Evolutionary conservation across 2,113 vertebrate genomes (phyloP).

Genomic region (Clupea harengus): DNA sequence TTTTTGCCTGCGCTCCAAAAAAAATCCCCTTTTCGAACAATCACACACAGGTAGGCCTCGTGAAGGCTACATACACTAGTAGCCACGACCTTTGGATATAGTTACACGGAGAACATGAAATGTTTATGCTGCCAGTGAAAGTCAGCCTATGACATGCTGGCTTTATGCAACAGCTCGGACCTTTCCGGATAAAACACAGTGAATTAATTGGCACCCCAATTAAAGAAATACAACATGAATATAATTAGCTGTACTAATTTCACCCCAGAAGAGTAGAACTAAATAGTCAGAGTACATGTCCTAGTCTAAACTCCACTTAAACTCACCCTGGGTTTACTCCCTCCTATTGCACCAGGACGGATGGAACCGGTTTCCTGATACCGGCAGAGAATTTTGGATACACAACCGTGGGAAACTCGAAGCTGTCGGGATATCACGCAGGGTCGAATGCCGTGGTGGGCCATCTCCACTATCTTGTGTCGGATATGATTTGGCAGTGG

Average conservation of each 20-base stretch:
- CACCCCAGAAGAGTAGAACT: neutral
- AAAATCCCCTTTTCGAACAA: neutral
- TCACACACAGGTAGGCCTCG: neutral
- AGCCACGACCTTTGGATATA: neutral
- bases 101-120: neutral
- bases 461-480: slow-evolving; percentile 98
- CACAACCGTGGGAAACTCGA: slow-evolving; percentile 92
- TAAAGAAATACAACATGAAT: neutral
- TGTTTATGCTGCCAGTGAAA: neutral
- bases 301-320: neutral
- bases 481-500: slow-evolving; percentile 95
- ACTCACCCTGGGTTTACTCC: slow-evolving; percentile 98
- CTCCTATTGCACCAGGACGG: slow-evolving; percentile 92
- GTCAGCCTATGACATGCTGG: neutral
- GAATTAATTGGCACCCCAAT: neutral
- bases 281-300: too few species aligned
- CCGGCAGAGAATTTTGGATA: slow-evolving; percentile 95
- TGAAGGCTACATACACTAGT: neutral
- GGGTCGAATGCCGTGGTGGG: slow-evolving; percentile 94
- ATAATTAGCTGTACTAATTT: neutral
- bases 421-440: slow-evolving; percentile 96
- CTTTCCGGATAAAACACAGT: neutral
- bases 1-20: neutral
- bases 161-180: neutral
- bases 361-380: slow-evolving; percentile 98